Conservation (phyloP, 1,140 invertebrate genomes). For the Temnothorax longispinosus region DNA sequence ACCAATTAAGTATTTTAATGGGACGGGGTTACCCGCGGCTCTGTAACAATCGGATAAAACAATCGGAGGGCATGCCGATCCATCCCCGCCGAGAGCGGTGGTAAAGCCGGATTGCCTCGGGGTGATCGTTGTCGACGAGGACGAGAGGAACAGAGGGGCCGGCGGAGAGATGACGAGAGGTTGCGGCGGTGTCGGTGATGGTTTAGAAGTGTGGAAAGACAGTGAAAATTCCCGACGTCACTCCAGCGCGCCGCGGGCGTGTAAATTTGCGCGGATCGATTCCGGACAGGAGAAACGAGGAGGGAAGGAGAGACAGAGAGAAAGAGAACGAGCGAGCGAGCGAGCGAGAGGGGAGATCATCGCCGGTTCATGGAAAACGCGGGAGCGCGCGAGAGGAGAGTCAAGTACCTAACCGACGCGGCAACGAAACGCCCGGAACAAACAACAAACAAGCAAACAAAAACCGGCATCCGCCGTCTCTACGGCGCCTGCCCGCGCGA, state of each 20-base stretch:
- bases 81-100: conserved; percentile 4
- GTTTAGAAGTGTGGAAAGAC: conserved; percentile 70
- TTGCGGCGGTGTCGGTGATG: conserved; percentile 29
- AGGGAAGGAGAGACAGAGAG: neutral
- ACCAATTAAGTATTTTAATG: conserved; percentile 79
- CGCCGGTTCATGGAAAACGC: conserved; percentile 34
- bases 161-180: conserved; percentile 21
- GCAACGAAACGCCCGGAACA: conserved; percentile 80
- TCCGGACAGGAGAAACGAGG: conserved; percentile 55
- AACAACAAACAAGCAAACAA: conserved; percentile 80
- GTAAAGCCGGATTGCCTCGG: conserved; percentile 30
- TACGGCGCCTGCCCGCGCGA: conserved; percentile 77
- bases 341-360: conserved; percentile 34
- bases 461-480: conserved; percentile 78
- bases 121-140: conserved; percentile 38
- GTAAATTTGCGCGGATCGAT: conserved; percentile 78
- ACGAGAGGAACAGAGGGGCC: conserved; percentile 11
- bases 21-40: conserved; percentile 57
- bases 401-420: conserved; percentile 69
- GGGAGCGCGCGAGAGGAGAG: conserved; percentile 66
- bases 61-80: conserved; percentile 61
- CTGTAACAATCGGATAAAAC: conserved; percentile 74
- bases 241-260: conserved; percentile 75
- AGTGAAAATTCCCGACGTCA: conserved; percentile 78
- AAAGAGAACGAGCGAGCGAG: neutral